Conservation (phyloP, 2,888 invertebrate species). For the Noctua fimbriata region DNA sequence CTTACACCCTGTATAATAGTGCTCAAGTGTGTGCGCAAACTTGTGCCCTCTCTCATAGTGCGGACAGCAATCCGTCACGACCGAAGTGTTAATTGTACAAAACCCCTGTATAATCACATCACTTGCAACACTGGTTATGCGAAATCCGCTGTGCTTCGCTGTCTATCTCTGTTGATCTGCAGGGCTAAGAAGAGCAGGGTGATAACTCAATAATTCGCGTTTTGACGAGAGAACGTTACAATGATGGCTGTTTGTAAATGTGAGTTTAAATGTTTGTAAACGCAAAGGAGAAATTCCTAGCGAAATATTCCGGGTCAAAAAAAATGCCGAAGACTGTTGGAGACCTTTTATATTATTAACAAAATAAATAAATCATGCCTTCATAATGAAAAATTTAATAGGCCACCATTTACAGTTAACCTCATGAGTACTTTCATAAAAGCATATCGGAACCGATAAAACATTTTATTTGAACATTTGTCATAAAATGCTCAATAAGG, state of each 20-base stretch:
- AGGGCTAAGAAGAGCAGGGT: neutral
- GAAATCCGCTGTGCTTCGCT: neutral
- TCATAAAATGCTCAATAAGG: conserved; percentile 24
- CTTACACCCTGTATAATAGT: too few species aligned
- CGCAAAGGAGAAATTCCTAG: too few species aligned
- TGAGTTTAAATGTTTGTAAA: too few species aligned
- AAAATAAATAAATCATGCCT: neutral
- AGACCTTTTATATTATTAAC: neutral
- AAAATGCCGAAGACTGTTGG: neutral
- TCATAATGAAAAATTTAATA: neutral
- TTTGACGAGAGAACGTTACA: neutral
- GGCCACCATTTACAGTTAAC: neutral
- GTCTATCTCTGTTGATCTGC: neutral
- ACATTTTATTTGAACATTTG: conserved; percentile 18
- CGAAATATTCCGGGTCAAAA: too few species aligned
- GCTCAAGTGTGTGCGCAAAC: neutral
- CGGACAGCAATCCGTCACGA: neutral
- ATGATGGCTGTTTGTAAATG: too few species aligned
- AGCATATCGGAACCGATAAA: neutral
- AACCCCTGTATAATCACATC: neutral
- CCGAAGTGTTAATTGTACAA: neutral
- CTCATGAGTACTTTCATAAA: conserved; percentile 11
- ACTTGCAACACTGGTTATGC: neutral
- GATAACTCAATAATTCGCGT: neutral
- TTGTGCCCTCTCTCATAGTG: neutral